Evolutionary conservation across 2,797 vertebrate species (phyloP).

Genomic region (Crocidura indochinensis): DNA sequence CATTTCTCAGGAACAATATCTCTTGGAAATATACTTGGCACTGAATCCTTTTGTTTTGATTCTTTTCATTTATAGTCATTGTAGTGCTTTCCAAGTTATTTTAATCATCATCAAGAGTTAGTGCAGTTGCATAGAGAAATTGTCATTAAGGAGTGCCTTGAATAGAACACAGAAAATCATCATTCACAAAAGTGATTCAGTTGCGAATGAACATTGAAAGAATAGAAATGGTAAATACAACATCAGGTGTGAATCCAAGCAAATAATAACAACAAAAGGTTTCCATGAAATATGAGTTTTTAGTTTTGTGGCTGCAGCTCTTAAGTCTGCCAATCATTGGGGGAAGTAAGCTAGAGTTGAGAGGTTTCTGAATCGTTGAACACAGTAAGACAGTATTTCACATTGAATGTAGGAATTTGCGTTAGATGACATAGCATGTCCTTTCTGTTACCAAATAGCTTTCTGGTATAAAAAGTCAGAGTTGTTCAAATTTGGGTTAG

Average conservation of each 20-base stretch:
- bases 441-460: slow-evolving; percentile 45
- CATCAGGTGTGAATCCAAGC: slow-evolving; percentile 23
- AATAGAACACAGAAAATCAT: slow-evolving; percentile 68
- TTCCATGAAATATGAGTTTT: slow-evolving; percentile 36
- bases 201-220: slow-evolving; percentile 71
- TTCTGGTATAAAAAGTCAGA: slow-evolving; percentile 24
- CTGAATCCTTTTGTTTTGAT: slow-evolving; percentile 25
- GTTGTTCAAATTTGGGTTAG: slow-evolving; percentile 59
- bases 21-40: slow-evolving; percentile 70
- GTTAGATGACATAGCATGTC: not conserved
- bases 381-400: slow-evolving; percentile 67
- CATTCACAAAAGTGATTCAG: slow-evolving; percentile 58
- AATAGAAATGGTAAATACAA: slow-evolving; percentile 66
- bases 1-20: slow-evolving; percentile 30
- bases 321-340: slow-evolving; percentile 70
- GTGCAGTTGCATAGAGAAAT: slow-evolving; percentile 45
- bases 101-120: slow-evolving; percentile 59
- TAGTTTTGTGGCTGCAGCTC: not conserved
- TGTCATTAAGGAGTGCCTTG: slow-evolving; percentile 49
- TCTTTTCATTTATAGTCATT: slow-evolving; percentile 66
- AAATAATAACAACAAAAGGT: slow-evolving; percentile 67
- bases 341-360: slow-evolving; percentile 42
- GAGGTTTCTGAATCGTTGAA: slow-evolving; percentile 65
- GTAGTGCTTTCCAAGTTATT: slow-evolving; percentile 67
- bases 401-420: slow-evolving; percentile 7